phyloP scores from a whole-genome alignment of 2,888 invertebrate genomes.

The Chloromyia formosa region DNA sequence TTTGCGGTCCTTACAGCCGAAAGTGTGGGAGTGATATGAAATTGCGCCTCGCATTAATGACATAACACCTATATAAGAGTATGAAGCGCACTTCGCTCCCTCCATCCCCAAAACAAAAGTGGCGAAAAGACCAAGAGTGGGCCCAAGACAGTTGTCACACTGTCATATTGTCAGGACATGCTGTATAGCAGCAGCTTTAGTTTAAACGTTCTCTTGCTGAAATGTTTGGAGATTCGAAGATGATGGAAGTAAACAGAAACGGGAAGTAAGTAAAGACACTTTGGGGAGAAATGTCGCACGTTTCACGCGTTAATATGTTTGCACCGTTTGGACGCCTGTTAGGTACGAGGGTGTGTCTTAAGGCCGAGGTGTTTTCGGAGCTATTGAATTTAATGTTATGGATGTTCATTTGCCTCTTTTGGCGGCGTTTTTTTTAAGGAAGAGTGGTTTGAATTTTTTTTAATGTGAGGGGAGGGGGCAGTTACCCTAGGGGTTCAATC shows the following conservation, averaged over 20 bases:
- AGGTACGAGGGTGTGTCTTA: conserved; percentile 11
- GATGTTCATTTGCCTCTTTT: conserved; percentile 8
- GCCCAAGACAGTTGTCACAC: conserved; percentile 2
- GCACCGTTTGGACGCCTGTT: not conserved
- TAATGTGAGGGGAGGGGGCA: not conserved
- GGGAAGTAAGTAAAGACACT: not conserved
- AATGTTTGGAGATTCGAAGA: conserved; percentile 17
- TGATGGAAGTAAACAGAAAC: conserved; percentile 22
- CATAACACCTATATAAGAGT: conserved; percentile 26
- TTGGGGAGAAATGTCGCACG: conserved; percentile 22
- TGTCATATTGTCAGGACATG: not conserved
- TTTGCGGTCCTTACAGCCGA: not conserved
- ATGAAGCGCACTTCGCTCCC: not conserved
- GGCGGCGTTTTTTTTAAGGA: not conserved
- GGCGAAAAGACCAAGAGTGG: not conserved
- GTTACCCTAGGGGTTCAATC: not conserved
- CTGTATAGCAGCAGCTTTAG: too few species aligned
- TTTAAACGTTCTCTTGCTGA: too few species aligned
- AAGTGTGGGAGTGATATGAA: conserved; percentile 10
- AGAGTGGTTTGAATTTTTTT: not conserved
- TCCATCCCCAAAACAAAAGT: not conserved
- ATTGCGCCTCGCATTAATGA: conserved; percentile 23
- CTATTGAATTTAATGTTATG: conserved; percentile 3
- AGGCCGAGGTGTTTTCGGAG: conserved; percentile 12
- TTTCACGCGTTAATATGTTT: conserved; percentile 28